phyloP scores from a whole-genome alignment of 2,888 invertebrate species.

The Synergus japonicus region DNA sequence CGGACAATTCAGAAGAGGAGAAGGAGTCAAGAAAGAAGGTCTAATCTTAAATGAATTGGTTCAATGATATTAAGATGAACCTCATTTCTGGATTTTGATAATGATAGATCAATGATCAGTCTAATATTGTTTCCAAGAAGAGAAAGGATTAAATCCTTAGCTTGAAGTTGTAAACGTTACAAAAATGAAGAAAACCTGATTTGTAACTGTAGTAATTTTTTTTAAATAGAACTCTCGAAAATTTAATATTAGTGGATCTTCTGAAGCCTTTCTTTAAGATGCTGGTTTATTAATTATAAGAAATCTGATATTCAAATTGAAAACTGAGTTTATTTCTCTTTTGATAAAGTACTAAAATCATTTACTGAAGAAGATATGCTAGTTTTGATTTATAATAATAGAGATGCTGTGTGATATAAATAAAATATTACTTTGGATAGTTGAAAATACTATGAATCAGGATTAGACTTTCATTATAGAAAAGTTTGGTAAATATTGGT shows the following conservation, averaged over 20 bases:
- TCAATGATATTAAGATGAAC: background rate
- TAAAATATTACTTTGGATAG: background rate
- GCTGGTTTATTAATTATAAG: background rate
- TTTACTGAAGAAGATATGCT: too few relatives aligned
- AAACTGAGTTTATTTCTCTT: background rate
- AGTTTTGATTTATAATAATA: too few relatives aligned
- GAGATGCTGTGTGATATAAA: background rate
- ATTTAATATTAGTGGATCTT: background rate
- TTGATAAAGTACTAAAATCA: too few relatives aligned
- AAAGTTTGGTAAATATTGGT: background rate
- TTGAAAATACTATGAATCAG: background rate
- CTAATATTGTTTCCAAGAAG: background rate
- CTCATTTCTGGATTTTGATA: background rate
- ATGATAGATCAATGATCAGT: too few relatives aligned
- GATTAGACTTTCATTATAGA: background rate
- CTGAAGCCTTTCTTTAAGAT: background rate
- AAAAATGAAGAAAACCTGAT: background rate
- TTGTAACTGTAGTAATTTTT: background rate
- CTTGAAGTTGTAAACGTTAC: background rate
- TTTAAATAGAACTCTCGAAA: background rate
- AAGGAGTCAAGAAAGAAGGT: constrained; percentile 72
- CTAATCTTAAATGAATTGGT: constrained; percentile 44
- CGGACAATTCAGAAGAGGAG: constrained; percentile 80
- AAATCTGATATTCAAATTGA: background rate
- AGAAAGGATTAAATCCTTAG: background rate